Percentiles rank a stretch among this genome's conserved stretches.
Conservation (phyloP, 2,797 vertebrate species). For the Pyrocephalus nanus region DNA sequence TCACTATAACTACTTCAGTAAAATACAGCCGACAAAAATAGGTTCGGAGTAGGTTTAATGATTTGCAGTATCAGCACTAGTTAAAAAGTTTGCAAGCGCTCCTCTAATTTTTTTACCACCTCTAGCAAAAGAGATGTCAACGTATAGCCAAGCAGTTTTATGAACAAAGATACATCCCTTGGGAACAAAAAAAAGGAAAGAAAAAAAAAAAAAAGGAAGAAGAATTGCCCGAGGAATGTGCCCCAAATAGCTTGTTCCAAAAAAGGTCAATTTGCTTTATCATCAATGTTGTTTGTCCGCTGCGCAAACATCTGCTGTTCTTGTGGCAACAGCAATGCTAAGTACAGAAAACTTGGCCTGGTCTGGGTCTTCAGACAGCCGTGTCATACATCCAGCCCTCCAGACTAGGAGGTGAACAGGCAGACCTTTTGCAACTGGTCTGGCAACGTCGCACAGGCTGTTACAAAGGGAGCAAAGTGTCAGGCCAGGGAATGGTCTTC, state of each 20-base stretch:
- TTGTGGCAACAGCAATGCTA: conserved; percentile 1
- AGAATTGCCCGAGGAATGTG: not conserved
- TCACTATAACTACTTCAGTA: not conserved
- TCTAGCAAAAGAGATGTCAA: not conserved
- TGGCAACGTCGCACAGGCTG: not conserved
- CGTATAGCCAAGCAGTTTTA: not conserved
- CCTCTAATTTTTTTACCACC: conserved; percentile 13
- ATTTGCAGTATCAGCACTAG: not conserved
- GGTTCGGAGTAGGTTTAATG: not conserved
- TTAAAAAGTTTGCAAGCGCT: not conserved
- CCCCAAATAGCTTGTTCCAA: conserved; percentile 24
- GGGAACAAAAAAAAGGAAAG: not conserved
- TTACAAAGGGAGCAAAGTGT: not conserved
- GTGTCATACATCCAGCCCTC: not conserved
- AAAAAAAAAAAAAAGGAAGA: fast-evolving
- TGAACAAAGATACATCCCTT: not conserved
- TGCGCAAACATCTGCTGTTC: conserved; percentile 48
- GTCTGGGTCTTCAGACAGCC: not conserved
- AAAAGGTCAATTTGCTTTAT: conserved; percentile 53
- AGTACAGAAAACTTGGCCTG: not conserved
- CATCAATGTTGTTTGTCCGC: conserved; percentile 39
- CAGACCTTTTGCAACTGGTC: not conserved
- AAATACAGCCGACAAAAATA: conserved; percentile 11
- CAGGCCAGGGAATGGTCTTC: not conserved
- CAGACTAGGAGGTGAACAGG: conserved; percentile 7